These are phyloP conservation scores for Liopterus haemorrhoidalis DNA, from an alignment of 2,888 invertebrate genomes.

Conservation along the genomic window DNA sequence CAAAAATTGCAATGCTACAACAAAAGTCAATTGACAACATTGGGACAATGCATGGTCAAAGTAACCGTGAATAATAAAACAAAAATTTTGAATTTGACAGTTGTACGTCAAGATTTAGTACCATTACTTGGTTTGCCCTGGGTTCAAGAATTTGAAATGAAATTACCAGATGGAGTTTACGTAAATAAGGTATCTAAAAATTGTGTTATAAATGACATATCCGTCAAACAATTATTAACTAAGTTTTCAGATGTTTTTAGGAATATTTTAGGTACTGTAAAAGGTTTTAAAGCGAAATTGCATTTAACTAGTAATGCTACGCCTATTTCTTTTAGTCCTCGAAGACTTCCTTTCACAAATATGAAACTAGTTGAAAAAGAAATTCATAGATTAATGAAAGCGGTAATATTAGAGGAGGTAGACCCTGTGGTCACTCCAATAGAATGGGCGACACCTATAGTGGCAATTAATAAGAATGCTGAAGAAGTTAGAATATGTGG, in stretches of 20 bases:
- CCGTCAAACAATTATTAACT: too few species aligned
- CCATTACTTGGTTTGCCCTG: constrained; percentile 4
- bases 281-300: constrained; percentile 7
- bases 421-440: not conserved
- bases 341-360: constrained; percentile 5
- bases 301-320: not conserved
- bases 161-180: constrained; percentile 5
- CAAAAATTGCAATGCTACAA: not conserved
- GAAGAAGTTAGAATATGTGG: constrained; percentile 6
- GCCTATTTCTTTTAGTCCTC: not conserved
- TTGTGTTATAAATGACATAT: too few species aligned
- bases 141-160: constrained; percentile 4
- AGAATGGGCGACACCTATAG: not conserved
- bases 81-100: not conserved
- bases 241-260: constrained; percentile 6
- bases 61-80: constrained; percentile 1
- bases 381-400: constrained; percentile 1
- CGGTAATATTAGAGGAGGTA: not conserved
- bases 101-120: constrained; percentile 1
- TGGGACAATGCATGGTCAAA: constrained; percentile 3
- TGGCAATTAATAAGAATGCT: not conserved
- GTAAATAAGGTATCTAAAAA: not conserved
- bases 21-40: not conserved
- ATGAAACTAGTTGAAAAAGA: constrained; percentile 2
- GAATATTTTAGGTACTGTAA: constrained; percentile 5